Conservation (phyloP, 1,140 invertebrate species). For the Vollenhovia emeryi region DNA sequence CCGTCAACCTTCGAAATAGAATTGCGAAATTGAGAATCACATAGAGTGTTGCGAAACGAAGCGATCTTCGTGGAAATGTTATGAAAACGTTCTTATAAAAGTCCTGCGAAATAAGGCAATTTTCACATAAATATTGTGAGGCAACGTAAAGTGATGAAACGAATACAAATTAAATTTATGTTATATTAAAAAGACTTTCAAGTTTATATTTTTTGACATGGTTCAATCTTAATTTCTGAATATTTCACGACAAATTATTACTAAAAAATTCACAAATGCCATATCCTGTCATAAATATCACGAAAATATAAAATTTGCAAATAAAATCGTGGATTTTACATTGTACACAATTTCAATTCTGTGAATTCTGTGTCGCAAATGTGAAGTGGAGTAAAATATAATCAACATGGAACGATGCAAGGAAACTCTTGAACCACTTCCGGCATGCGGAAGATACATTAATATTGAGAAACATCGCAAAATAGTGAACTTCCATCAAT, state of each 20-base stretch:
- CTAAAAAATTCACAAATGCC: not conserved
- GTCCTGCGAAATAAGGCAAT: not conserved
- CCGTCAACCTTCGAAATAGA: not conserved
- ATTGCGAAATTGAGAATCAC: constrained; percentile 1
- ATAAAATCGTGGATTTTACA: not conserved
- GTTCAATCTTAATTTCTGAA: not conserved
- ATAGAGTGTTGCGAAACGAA: not conserved
- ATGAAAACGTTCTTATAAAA: not conserved
- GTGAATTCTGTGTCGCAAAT: not conserved
- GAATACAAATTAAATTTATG: constrained; percentile 2
- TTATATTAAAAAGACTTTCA: not conserved
- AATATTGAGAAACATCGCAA: too few species aligned
- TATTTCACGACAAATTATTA: not conserved
- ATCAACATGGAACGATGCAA: not conserved
- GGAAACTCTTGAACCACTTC: not conserved
- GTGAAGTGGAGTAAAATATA: not conserved
- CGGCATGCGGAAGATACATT: not conserved
- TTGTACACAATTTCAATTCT: not conserved
- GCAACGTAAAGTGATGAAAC: not conserved
- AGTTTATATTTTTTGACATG: not conserved
- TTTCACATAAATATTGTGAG: not conserved
- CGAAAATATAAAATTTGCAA: not conserved
- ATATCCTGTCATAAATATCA: not conserved
- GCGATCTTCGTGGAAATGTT: not conserved
- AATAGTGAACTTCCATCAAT: not conserved